phyloP scores from a whole-genome alignment of 2,113 vertebrate genomes.

The Crotalus horridus region DNA sequence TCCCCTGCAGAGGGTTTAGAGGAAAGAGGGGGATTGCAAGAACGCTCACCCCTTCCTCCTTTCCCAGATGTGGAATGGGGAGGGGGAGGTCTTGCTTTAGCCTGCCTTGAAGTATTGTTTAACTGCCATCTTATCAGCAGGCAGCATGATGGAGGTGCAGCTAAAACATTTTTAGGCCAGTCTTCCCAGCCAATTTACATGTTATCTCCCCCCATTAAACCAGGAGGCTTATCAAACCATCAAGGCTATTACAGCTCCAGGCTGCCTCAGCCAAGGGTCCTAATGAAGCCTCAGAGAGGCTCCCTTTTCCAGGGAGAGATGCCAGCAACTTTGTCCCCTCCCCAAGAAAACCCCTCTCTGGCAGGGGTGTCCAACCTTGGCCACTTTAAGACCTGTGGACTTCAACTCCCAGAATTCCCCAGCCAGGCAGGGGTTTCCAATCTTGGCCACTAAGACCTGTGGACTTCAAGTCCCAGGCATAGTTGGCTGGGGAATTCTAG shows the following conservation, averaged over 20 bases:
- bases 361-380: background rate
- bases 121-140: slow-evolving; percentile 73
- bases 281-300: slow-evolving; percentile 53
- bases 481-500: background rate
- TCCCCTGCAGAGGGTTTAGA: background rate
- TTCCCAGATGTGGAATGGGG: background rate
- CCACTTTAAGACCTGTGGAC: background rate
- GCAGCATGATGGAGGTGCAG: slow-evolving; percentile 69
- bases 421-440: no score
- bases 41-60: fast-evolving
- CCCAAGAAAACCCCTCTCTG: background rate
- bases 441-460: no score
- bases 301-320: background rate
- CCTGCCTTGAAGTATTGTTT: slow-evolving; percentile 61
- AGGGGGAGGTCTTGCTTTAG: background rate
- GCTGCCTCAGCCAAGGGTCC: slow-evolving; percentile 57
- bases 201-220: slow-evolving; percentile 77
- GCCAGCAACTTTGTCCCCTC: background rate
- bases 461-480: background rate
- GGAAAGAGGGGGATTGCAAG: background rate
- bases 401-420: no score
- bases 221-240: slow-evolving; percentile 69
- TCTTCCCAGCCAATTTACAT: slow-evolving; percentile 69
- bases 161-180: slow-evolving; percentile 65
- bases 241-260: slow-evolving; percentile 71